phyloP scores from a whole-genome alignment of 2,888 invertebrate species.

The Byasa hedistus region DNA sequence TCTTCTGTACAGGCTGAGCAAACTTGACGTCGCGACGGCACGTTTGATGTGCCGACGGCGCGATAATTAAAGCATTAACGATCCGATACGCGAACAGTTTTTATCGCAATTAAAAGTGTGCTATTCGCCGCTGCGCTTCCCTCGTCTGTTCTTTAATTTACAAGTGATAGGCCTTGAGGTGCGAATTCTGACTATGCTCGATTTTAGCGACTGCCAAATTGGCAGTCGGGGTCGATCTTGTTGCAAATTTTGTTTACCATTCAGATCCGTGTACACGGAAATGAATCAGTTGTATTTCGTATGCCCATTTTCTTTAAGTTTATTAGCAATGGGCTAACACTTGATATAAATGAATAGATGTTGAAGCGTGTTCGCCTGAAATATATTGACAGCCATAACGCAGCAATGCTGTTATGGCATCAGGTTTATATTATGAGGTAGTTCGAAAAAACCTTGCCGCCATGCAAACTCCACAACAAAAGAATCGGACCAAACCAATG shows the following conservation, averaged over 20 bases:
- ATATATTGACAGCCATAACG: too few relatives aligned
- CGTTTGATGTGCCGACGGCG: slow-evolving; percentile 61
- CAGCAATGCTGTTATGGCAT: too few relatives aligned
- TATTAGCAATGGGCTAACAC: too few relatives aligned
- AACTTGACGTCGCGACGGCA: slow-evolving; percentile 50
- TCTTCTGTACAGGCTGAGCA: slow-evolving; percentile 36
- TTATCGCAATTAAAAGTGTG: slow-evolving; percentile 64
- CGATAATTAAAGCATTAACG: slow-evolving; percentile 69
- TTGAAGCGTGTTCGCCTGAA: too few relatives aligned
- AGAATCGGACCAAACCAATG: too few relatives aligned
- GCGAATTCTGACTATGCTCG: slow-evolving; percentile 42
- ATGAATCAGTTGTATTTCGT: background rate
- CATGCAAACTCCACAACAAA: too few relatives aligned
- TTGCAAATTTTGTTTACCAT: slow-evolving; percentile 37
- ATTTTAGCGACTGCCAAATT: slow-evolving; percentile 57
- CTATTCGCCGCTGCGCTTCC: slow-evolving; percentile 59
- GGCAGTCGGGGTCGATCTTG: slow-evolving; percentile 46
- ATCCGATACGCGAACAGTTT: slow-evolving; percentile 56
- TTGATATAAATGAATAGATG: too few relatives aligned
- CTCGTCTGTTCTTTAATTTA: slow-evolving; percentile 48
- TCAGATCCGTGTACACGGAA: background rate
- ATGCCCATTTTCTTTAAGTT: too few relatives aligned
- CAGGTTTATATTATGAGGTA: too few relatives aligned
- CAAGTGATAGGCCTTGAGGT: slow-evolving; percentile 56
- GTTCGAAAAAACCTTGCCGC: too few relatives aligned